These are phyloP conservation scores for Smutsia temminckii DNA, from an alignment of 2,797 vertebrate genomes.

Conservation along the genomic window DNA sequence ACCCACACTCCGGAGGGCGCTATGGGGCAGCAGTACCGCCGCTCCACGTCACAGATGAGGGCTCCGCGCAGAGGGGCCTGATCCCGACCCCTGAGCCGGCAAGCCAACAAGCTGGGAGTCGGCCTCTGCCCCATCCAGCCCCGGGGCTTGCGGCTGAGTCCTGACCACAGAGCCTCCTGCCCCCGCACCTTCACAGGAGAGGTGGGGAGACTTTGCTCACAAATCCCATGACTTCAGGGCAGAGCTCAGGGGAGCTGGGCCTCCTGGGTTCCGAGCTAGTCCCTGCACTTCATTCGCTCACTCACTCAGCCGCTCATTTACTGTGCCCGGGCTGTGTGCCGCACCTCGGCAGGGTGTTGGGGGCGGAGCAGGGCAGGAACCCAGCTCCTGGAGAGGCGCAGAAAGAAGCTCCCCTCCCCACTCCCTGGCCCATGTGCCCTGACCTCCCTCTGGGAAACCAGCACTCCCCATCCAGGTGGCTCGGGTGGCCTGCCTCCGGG, in stretches of 20 bases:
- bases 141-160: neutral
- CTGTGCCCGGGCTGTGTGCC: neutral
- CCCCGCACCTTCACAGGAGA: neutral
- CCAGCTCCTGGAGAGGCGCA: neutral
- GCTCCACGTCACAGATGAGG: neutral
- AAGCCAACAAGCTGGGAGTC: neutral
- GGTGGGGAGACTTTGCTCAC: neutral
- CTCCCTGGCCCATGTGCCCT: neutral
- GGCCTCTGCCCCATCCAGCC: neutral
- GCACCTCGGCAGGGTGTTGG: neutral
- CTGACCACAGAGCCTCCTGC: neutral
- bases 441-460: neutral
- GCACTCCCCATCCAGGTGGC: neutral
- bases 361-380: neutral
- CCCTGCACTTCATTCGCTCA: neutral
- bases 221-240: neutral
- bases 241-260: neutral
- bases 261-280: neutral
- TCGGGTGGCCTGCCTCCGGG: neutral
- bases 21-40: fast-evolving
- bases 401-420: neutral
- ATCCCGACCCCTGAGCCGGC: neutral
- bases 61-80: neutral
- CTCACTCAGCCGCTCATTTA: neutral
- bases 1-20: neutral